Percentiles rank a stretch among this genome's conserved stretches.
Conservation (phyloP, 1,140 invertebrate species). For the Himalopsyche phryganea region DNA sequence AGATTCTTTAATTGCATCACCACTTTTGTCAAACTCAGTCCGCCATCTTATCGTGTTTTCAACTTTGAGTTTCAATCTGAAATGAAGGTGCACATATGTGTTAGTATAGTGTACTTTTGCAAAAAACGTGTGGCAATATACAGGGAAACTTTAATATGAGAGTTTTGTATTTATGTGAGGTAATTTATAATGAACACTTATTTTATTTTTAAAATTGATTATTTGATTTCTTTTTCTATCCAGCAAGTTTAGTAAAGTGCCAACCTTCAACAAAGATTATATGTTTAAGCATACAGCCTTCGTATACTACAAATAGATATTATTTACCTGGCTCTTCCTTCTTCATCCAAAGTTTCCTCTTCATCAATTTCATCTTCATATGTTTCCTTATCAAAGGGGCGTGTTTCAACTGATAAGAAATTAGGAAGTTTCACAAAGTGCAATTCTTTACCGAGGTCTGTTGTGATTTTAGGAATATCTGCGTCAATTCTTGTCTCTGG, state of each 20-base stretch:
- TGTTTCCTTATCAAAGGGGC: conserved; percentile 90
- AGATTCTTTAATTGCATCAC: conserved; percentile 82
- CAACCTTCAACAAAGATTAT: too few species aligned
- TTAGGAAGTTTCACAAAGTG: conserved; percentile 95
- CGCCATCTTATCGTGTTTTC: conserved; percentile 98
- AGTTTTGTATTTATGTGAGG: too few species aligned
- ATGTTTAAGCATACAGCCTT: too few species aligned
- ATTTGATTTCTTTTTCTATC: too few species aligned
- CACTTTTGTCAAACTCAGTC: conserved; percentile 79
- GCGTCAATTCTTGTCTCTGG: conserved; percentile 95
- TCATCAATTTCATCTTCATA: conserved; percentile 99
- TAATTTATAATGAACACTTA: too few species aligned
- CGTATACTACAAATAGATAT: too few species aligned
- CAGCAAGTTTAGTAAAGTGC: too few species aligned
- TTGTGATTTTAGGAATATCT: conserved; percentile 92
- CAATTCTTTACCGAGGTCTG: conserved; percentile 85
- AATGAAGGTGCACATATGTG: conserved; percentile 25
- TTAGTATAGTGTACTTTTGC: too few species aligned
- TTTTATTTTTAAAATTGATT: too few species aligned
- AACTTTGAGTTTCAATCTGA: conserved; percentile 82
- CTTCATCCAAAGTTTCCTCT: conserved; percentile 96
- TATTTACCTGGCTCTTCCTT: conserved; percentile 80
- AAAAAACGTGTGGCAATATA: too few species aligned
- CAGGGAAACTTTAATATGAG: too few species aligned
- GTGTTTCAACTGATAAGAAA: conserved; percentile 86